Evolutionary conservation across 2,888 invertebrate species (phyloP), one percentile per base, ranked within the genome.

Genomic region (Nomada goodeniana): DNA sequence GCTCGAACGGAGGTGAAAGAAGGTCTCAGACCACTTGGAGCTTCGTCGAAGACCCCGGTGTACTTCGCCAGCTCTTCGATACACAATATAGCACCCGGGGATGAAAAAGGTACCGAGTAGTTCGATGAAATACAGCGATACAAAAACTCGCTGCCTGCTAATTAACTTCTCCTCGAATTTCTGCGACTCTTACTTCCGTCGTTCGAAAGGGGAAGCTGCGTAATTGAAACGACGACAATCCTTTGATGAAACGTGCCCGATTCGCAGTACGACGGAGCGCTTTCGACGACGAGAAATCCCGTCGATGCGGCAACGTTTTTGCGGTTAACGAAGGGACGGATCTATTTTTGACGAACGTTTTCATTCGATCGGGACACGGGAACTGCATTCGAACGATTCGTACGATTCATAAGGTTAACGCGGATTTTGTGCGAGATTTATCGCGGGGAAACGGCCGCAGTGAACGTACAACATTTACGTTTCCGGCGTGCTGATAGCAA

Each of bases 401-500:
- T 9, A 65, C 53, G 76, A 83, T 70, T 83, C 82, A 82, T 63
- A 64, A 63, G 83, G 60, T 70, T 77, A 82, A 83, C 82, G 76
- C 59, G 73, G 53, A 82, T 82, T 59, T 82, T 83, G 73, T 65
- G 1, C 15, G 47, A 67, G 83, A 83, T 83, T 82, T 77, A 82
- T 77, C 70, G 65, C 15, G 59, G 26, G 26, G 52, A 70, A 60
- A 70, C 77, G 60, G 69, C 18, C 18, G 36, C 53, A 47, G 52
- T 44, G 47, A 70, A 60, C 42, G 72, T 76, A 87, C 84, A 86
- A 86, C 87, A 84, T 87, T 86, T 86, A 87, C 87, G 79, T 80
- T 83, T 80, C 67, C 72, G 72, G 63, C 64, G 71, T 52, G 53
- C 63, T 68, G 59, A 69, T 47, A 70, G 15, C 68, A 26, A 18